phyloP scores from a whole-genome alignment of 2,888 invertebrate genomes.

The Torymus auratus region DNA sequence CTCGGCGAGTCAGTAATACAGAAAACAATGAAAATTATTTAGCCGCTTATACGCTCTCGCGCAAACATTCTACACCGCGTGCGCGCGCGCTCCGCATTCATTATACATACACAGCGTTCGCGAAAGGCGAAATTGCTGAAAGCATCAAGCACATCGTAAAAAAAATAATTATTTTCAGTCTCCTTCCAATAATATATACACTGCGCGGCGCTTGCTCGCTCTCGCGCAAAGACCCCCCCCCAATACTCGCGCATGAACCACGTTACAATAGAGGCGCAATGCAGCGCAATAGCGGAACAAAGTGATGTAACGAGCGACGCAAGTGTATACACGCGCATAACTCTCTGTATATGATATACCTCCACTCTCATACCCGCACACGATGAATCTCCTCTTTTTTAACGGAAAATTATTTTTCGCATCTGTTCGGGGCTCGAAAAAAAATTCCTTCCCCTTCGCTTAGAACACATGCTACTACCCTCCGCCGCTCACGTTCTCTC shows the following conservation, averaged over 20 bases:
- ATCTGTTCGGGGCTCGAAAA: neutral
- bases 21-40: no score
- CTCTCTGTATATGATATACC: neutral
- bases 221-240: constrained; percentile 14
- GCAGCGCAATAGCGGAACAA: constrained; percentile 39
- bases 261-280: constrained; percentile 49
- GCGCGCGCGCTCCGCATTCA: no score
- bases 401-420: no score
- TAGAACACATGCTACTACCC: neutral
- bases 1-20: no score
- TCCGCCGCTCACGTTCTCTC: neutral
- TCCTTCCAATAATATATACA: neutral
- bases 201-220: neutral
- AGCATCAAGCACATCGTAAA: neutral
- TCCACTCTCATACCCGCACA: neutral
- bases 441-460: neutral
- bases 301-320: constrained; percentile 41
- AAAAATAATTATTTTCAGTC: constrained; percentile 10
- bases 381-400: constrained; percentile 27
- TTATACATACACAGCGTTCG: neutral
- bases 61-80: no score
- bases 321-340: neutral
- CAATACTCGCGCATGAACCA: constrained; percentile 37
- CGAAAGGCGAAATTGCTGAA: neutral
- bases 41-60: no score